Evolutionary conservation across 2,113 vertebrate genomes (phyloP).

Genomic region (Paramisgurnus dabryanus): DNA sequence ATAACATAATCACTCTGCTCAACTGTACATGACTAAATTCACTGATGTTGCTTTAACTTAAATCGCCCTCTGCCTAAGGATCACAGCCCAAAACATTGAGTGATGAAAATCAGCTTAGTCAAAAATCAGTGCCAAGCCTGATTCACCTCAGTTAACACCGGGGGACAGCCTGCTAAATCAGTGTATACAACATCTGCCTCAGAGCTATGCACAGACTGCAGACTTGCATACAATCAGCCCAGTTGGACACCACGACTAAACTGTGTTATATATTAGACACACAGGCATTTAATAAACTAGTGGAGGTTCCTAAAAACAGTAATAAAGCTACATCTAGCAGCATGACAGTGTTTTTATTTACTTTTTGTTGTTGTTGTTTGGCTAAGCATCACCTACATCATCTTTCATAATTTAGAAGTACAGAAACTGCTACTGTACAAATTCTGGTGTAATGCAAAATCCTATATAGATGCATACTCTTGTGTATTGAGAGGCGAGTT

Average conservation of each 20-base stretch:
- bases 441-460: background rate
- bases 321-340: background rate
- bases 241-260: conserved; percentile 4
- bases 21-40: background rate
- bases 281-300: conserved; percentile 6
- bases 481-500: conserved; percentile 39
- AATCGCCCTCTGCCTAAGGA: conserved; percentile 57
- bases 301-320: background rate
- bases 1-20: too few species aligned
- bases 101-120: conserved; percentile 57
- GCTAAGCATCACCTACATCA: background rate
- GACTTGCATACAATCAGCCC: conserved; percentile 6
- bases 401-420: background rate
- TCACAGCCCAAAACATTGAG: conserved; percentile 42
- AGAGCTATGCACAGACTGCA: conserved; percentile 20
- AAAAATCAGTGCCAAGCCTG: conserved; percentile 51
- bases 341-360: background rate
- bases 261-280: background rate
- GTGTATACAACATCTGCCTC: background rate
- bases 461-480: conserved; percentile 35
- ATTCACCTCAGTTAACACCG: conserved; percentile 51
- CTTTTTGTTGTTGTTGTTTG: background rate
- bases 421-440: background rate
- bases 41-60: background rate
- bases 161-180: conserved; percentile 50